phyloP scores from a whole-genome alignment of 2,113 vertebrate genomes.

The Gymnarchus niloticus region DNA sequence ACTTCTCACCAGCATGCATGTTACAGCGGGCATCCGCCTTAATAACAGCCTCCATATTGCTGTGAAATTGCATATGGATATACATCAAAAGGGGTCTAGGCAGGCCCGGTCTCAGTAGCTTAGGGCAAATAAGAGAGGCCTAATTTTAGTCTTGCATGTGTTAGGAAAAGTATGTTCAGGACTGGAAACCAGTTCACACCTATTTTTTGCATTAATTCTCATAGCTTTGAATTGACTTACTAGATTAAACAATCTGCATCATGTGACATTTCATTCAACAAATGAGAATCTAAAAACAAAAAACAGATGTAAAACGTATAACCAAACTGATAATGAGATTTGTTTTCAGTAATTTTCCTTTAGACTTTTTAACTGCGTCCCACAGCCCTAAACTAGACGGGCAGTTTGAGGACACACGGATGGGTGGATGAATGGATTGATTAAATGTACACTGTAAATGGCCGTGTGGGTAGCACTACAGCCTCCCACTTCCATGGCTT shows the following conservation, averaged over 20 bases:
- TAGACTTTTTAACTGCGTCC: too few relatives aligned
- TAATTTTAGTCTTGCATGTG: neutral
- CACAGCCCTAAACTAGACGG: too few relatives aligned
- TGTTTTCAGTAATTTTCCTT: neutral
- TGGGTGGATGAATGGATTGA: too few relatives aligned
- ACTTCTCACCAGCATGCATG: constrained; percentile 52
- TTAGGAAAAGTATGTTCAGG: neutral
- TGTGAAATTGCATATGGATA: constrained; percentile 94
- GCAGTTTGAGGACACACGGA: too few relatives aligned
- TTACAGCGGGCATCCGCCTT: constrained; percentile 74
- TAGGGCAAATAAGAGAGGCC: constrained; percentile 86
- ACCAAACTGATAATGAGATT: neutral
- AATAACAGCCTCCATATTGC: constrained; percentile 95
- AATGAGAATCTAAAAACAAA: neutral
- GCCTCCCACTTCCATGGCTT: neutral
- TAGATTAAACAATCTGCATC: neutral
- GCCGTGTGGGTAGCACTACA: neutral
- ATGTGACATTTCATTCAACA: neutral
- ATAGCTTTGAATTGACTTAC: neutral
- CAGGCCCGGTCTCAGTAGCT: constrained; percentile 93
- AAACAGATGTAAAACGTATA: neutral
- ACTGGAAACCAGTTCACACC: neutral
- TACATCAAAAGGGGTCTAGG: constrained; percentile 88
- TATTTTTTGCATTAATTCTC: neutral
- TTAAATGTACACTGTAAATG: too few relatives aligned